These are phyloP conservation scores for Balaeniceps rex DNA, from an alignment of 2,113 vertebrate genomes.

Conservation along the genomic window DNA sequence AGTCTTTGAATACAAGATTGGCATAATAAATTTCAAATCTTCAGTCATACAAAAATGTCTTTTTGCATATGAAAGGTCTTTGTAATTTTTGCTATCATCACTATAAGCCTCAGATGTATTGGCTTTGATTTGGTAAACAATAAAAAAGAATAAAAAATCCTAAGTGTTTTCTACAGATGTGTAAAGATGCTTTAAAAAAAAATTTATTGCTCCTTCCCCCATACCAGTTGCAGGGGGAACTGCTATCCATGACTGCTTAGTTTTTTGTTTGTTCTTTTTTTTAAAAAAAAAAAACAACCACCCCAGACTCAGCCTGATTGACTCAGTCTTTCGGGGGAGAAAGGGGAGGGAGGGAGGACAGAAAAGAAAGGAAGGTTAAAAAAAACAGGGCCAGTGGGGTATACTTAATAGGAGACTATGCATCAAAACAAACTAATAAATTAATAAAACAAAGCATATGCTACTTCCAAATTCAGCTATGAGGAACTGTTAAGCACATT, in stretches of 20 bases:
- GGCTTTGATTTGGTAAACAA: slow-evolving; percentile 70
- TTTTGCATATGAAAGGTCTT: slow-evolving; percentile 72
- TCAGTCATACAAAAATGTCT: slow-evolving; percentile 38
- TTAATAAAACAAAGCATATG: background rate
- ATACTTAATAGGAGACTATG: background rate
- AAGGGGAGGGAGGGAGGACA: background rate
- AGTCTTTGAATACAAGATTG: slow-evolving; percentile 54
- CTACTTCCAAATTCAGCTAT: background rate
- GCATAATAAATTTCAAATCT: slow-evolving; percentile 46
- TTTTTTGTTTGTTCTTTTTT: background rate
- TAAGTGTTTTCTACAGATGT: slow-evolving; percentile 58
- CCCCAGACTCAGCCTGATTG: background rate
- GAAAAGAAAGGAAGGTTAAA: background rate
- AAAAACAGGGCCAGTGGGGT: fast-evolving
- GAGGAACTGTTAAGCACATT: background rate
- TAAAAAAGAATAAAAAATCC: slow-evolving; percentile 48
- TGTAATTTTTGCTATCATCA: slow-evolving; percentile 67
- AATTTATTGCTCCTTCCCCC: background rate
- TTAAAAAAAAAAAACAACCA: too few relatives aligned
- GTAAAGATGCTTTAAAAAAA: slow-evolving; percentile 14
- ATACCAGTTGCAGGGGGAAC: slow-evolving; percentile 15
- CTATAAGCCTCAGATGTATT: slow-evolving; percentile 58
- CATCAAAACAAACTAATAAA: background rate
- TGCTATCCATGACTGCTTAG: background rate
- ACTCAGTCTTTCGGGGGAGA: background rate